Conservation (phyloP, 2,797 vertebrate species). For the Hemibagrus guttatus region DNA sequence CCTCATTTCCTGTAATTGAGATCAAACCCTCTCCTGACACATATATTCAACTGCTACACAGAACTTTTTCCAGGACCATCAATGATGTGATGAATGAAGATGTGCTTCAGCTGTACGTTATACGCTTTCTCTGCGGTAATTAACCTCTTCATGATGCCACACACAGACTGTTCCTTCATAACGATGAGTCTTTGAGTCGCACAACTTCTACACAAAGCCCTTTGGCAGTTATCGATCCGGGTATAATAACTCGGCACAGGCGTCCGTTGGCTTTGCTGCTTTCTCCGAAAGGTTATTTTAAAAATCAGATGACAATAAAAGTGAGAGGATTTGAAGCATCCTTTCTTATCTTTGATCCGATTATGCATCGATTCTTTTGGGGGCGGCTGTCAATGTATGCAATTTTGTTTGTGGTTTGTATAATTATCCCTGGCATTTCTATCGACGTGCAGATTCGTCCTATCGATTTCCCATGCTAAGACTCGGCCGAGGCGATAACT, state of each 20-base stretch:
- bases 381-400: slow-evolving; percentile 7
- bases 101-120: background rate
- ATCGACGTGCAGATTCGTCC: slow-evolving; percentile 32
- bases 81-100: background rate
- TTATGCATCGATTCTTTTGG: slow-evolving; percentile 31
- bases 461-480: slow-evolving; percentile 40
- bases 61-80: background rate
- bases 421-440: slow-evolving; percentile 37
- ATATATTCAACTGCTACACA: background rate
- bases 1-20: slow-evolving; percentile 21
- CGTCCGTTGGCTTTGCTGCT: slow-evolving; percentile 3
- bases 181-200: background rate
- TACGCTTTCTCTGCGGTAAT: background rate
- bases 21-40: background rate
- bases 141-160: slow-evolving; percentile 7
- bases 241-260: background rate
- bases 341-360: slow-evolving; percentile 19
- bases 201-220: background rate
- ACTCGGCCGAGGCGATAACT: background rate
- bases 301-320: slow-evolving; percentile 22
- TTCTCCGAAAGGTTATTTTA: slow-evolving; percentile 13
- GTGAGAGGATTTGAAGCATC: background rate
- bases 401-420: slow-evolving; percentile 30
- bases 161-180: background rate
- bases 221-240: slow-evolving; percentile 19